Percentiles rank a stretch among this genome's conserved stretches.
Conservation (phyloP, 1,140 invertebrate genomes). For the Pseudomyrmex flavicornis region DNA sequence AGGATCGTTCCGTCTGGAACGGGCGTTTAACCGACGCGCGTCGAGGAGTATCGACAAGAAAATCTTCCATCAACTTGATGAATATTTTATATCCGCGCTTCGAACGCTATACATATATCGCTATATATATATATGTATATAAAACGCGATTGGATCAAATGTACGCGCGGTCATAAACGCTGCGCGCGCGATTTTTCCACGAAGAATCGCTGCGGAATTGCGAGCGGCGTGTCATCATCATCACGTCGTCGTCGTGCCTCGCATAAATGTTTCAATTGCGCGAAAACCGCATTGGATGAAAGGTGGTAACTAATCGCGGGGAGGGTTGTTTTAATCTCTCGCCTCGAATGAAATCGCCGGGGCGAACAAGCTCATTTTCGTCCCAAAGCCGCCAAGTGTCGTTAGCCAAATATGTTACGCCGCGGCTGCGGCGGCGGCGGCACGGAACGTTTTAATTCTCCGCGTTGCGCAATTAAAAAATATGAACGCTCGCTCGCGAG, state of each 20-base stretch:
- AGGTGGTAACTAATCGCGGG: constrained; percentile 40
- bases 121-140: not conserved
- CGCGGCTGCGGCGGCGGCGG: not conserved
- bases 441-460: constrained; percentile 2
- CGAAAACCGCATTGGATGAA: constrained; percentile 11
- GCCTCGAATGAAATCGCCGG: constrained; percentile 4
- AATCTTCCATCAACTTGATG: constrained; percentile 19
- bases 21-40: not conserved
- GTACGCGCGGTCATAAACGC: constrained; percentile 3
- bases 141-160: not conserved
- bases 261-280: constrained; percentile 32
- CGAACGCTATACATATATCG: not conserved
- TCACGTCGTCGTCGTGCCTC: not conserved
- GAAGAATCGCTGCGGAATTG: not conserved
- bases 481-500: not conserved
- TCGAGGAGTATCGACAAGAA: not conserved
- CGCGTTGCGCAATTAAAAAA: constrained; percentile 22
- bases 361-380: constrained; percentile 20
- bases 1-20: not conserved
- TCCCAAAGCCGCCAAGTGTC: constrained; percentile 20
- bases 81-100: constrained; percentile 30
- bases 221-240: constrained; percentile 1
- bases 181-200: constrained; percentile 19
- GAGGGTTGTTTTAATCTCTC: constrained; percentile 29
- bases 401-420: constrained; percentile 26